Conservation (phyloP, 2,888 invertebrate genomes). For the Nephrocerus scutellatus region DNA sequence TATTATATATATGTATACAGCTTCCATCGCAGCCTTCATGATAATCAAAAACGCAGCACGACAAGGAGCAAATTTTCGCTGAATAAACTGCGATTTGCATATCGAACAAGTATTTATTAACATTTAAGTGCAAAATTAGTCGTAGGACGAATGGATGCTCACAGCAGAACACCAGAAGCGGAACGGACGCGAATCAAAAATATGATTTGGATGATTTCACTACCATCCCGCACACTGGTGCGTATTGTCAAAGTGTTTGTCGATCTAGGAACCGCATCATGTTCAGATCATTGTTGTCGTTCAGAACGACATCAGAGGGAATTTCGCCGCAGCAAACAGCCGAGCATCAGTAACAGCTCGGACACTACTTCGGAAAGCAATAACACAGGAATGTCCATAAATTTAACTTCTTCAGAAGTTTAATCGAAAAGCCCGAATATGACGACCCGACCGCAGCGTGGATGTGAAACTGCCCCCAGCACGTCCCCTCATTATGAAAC, state of each 20-base stretch:
- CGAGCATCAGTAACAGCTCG: conserved; percentile 7
- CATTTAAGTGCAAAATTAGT: conserved; percentile 24
- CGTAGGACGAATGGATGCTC: conserved; percentile 20
- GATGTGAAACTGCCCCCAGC: too few relatives aligned
- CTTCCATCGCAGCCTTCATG: conserved; percentile 21
- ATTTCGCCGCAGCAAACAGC: conserved; percentile 4
- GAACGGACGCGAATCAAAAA: too few relatives aligned
- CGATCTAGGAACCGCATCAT: too few relatives aligned
- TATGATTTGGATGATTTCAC: too few relatives aligned
- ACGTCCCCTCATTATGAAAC: too few relatives aligned
- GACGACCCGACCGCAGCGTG: too few relatives aligned
- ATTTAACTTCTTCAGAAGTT: conserved; percentile 23
- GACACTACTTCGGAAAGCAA: conserved; percentile 17
- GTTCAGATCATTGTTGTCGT: too few relatives aligned
- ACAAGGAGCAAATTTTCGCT: too few relatives aligned
- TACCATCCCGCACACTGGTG: too few relatives aligned
- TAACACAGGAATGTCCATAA: conserved; percentile 24
- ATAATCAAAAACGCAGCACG: too few relatives aligned
- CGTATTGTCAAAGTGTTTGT: too few relatives aligned
- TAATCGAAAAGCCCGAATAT: conserved; percentile 24
- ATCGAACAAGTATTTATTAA: conserved; percentile 25
- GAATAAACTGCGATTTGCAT: conserved; percentile 23
- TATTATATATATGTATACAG: conserved; percentile 23
- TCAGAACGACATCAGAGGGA: conserved; percentile 21
- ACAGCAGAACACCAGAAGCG: conserved; percentile 20